A percentile compares a stretch with the other conserved stretches of the same genome.
phyloP scores from a whole-genome alignment of 30 jellyfish, hydroid and myxozoan species.

The Sanderia malayensis region DNA sequence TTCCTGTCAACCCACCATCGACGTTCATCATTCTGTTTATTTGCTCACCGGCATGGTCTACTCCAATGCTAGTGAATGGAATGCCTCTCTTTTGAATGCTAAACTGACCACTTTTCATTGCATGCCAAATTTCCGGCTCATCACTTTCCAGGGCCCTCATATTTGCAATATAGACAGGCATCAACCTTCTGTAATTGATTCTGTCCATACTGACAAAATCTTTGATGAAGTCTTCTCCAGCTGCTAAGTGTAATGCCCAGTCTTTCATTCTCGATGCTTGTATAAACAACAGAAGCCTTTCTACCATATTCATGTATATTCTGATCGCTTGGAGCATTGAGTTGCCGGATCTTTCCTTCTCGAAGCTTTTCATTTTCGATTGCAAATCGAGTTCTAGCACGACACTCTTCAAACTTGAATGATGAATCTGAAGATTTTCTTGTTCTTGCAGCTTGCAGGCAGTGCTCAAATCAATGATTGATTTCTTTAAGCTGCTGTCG shows the following conservation, averaged over 20 bases:
- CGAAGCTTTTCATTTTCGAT: too few species aligned
- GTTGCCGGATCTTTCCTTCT: too few species aligned
- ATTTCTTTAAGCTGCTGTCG: too few species aligned
- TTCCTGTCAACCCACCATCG: neutral
- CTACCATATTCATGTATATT: neutral
- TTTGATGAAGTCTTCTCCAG: neutral
- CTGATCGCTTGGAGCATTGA: too few species aligned
- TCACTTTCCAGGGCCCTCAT: neutral
- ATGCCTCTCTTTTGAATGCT: neutral
- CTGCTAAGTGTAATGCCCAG: neutral
- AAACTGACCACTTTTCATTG: neutral
- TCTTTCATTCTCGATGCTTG: neutral
- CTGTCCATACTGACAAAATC: neutral
- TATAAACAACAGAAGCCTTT: neutral
- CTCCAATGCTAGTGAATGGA: constrained; percentile 21
- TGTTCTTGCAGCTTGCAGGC: too few species aligned
- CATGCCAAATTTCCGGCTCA: neutral
- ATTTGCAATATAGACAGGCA: neutral
- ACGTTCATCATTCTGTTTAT: constrained; percentile 30
- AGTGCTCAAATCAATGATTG: too few species aligned
- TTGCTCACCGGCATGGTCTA: constrained; percentile 43
- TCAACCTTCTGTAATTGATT: neutral
- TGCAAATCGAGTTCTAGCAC: too few species aligned
- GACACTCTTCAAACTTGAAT: too few species aligned
- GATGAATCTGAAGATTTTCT: too few species aligned